phyloP scores from a whole-genome alignment of 2,113 vertebrate species.

The Orycteropus afer region DNA sequence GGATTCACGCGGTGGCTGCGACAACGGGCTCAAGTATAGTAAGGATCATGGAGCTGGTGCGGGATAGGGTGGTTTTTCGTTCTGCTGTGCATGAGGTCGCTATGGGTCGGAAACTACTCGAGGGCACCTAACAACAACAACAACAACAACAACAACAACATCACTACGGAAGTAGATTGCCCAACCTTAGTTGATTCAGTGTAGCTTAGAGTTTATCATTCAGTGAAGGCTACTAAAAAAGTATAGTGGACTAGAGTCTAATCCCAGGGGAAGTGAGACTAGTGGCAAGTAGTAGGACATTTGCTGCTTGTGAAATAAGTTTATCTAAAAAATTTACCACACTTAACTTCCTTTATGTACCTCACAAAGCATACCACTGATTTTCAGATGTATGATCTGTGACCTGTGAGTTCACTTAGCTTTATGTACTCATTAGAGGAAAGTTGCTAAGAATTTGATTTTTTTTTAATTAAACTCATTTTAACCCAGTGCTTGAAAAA shows the following conservation, averaged over 20 bases:
- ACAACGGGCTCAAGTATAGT: too few species aligned
- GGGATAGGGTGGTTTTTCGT: too few species aligned
- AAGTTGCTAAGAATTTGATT: not conserved
- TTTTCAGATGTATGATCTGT: not conserved
- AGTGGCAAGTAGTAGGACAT: not conserved
- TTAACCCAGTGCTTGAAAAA: slow-evolving; percentile 25
- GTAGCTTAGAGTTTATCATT: not conserved
- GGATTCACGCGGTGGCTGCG: too few species aligned
- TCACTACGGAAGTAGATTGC: too few species aligned
- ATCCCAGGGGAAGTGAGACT: not conserved
- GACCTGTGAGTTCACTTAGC: not conserved
- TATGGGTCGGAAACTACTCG: too few species aligned
- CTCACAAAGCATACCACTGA: not conserved
- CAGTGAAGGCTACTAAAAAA: not conserved
- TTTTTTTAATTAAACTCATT: not conserved
- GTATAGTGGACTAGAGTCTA: not conserved
- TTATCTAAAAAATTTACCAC: not conserved
- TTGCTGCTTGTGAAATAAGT: not conserved
- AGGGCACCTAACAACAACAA: too few species aligned
- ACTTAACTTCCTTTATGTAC: not conserved
- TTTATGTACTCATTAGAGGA: not conserved
- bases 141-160: too few species aligned
- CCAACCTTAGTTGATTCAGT: too few species aligned
- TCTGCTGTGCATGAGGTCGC: too few species aligned
- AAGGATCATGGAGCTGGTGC: too few species aligned